Evolutionary conservation across 2,113 vertebrate species (phyloP).

Genomic region (Dromaius novaehollandiae): DNA sequence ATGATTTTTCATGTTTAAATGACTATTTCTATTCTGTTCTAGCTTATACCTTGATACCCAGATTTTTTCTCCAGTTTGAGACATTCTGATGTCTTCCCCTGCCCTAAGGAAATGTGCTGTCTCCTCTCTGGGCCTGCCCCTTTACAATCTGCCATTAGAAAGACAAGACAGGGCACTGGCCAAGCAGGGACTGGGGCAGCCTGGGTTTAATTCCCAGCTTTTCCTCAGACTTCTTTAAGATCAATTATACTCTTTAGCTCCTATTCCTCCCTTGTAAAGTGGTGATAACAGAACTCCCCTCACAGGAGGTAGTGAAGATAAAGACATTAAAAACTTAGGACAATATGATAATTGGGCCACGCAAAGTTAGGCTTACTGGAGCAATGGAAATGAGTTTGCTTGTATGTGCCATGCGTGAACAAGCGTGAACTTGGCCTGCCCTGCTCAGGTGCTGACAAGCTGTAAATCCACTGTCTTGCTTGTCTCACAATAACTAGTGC

Average conservation of each 20-base stretch:
- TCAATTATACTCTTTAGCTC: accelerated
- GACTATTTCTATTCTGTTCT: neutral
- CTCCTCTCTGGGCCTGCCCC: neutral
- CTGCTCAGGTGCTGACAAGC: neutral
- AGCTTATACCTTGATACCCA: neutral
- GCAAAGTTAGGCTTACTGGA: neutral
- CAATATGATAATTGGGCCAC: accelerated
- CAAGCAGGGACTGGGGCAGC: neutral
- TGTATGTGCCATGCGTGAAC: neutral
- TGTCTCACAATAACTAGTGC: neutral
- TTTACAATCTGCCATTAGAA: neutral
- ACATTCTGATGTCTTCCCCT: neutral
- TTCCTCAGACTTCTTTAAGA: neutral
- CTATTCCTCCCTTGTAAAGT: neutral
- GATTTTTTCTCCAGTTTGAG: neutral
- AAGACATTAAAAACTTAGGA: neutral
- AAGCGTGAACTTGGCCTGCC: neutral
- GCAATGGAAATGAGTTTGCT: neutral
- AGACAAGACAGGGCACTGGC: neutral
- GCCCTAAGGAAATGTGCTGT: neutral
- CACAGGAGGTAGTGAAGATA: neutral
- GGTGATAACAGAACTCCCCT: accelerated
- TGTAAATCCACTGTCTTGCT: neutral
- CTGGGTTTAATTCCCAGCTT: neutral
- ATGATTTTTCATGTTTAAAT: neutral